Conservation (phyloP, 2,113 vertebrate genomes). For the Osmerus eperlanus region DNA sequence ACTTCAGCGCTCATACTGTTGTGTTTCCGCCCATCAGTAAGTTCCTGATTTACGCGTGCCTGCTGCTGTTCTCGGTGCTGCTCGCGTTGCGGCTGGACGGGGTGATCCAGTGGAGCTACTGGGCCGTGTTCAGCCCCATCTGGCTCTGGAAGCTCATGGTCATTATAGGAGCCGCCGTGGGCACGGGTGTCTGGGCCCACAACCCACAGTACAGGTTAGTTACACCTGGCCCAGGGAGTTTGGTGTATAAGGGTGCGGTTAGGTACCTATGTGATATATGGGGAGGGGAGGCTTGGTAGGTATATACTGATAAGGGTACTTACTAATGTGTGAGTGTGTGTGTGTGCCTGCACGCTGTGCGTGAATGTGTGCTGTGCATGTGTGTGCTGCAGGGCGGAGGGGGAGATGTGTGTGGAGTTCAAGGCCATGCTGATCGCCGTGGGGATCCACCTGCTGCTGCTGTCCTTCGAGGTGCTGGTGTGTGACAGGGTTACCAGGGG, state of each 20-base stretch:
- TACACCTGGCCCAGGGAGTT: not conserved
- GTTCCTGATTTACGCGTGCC: conserved; percentile 96
- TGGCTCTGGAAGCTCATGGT: conserved; percentile 99
- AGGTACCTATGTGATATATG: too few species aligned
- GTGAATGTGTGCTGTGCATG: not conserved
- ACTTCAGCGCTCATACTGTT: conserved; percentile 25
- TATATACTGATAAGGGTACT: not conserved
- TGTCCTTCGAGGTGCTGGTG: conserved; percentile 97
- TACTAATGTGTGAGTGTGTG: not conserved
- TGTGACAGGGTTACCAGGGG: conserved; percentile 90
- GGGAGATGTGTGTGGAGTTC: conserved; percentile 98
- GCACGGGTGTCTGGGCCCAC: conserved; percentile 94
- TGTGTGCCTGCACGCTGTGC: not conserved
- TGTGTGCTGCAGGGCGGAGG: conserved; percentile 81
- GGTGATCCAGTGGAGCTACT: conserved; percentile 97
- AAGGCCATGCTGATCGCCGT: conserved; percentile 98
- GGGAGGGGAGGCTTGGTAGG: not conserved
- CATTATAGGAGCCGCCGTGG: conserved; percentile 91
- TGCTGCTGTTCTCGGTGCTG: conserved; percentile 95
- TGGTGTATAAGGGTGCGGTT: not conserved
- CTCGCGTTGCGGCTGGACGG: conserved; percentile 90
- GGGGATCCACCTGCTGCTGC: conserved; percentile 90
- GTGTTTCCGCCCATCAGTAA: conserved; percentile 73
- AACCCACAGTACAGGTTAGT: conserved; percentile 70
- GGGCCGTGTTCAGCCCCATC: conserved; percentile 96